These are phyloP conservation scores for Prorops nasuta DNA, from an alignment of 1,140 invertebrate species.

Conservation along the genomic window DNA sequence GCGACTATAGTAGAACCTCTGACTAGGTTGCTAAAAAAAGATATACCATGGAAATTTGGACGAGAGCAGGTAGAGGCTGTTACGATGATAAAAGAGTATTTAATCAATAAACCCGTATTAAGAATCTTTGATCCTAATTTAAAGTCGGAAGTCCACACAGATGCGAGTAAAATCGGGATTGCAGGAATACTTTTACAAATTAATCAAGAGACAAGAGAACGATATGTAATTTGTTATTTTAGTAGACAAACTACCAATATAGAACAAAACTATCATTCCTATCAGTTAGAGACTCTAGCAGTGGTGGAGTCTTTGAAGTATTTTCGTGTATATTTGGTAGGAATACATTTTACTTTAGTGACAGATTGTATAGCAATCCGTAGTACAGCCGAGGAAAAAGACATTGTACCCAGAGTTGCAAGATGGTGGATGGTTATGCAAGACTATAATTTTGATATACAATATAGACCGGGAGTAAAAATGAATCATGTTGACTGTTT, in stretches of 20 bases:
- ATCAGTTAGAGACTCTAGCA: slow-evolving; percentile 39
- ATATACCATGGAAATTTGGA: background rate
- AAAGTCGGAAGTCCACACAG: slow-evolving; percentile 28
- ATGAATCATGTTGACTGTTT: background rate
- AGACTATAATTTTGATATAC: slow-evolving; percentile 26
- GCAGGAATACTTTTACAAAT: slow-evolving; percentile 33
- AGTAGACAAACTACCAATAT: slow-evolving; percentile 30
- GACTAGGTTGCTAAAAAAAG: background rate
- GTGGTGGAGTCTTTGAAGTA: slow-evolving; percentile 6
- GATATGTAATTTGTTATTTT: slow-evolving; percentile 28
- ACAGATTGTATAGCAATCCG: slow-evolving; percentile 40
- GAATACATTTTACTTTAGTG: slow-evolving; percentile 12
- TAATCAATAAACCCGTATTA: slow-evolving; percentile 7
- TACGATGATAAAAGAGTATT: background rate
- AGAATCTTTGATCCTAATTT: slow-evolving; percentile 16
- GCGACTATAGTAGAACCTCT: background rate
- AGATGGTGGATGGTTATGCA: slow-evolving; percentile 41
- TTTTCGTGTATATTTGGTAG: slow-evolving; percentile 39
- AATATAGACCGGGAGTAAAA: slow-evolving; percentile 3
- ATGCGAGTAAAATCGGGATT: slow-evolving; percentile 29
- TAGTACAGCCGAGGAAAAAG: slow-evolving; percentile 31
- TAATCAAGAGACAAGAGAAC: background rate
- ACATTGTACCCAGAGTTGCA: slow-evolving; percentile 36
- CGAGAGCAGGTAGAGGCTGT: background rate
- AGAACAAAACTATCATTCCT: slow-evolving; percentile 41